phyloP scores from a whole-genome alignment of 2,113 vertebrate species.

The Podiceps cristatus region DNA sequence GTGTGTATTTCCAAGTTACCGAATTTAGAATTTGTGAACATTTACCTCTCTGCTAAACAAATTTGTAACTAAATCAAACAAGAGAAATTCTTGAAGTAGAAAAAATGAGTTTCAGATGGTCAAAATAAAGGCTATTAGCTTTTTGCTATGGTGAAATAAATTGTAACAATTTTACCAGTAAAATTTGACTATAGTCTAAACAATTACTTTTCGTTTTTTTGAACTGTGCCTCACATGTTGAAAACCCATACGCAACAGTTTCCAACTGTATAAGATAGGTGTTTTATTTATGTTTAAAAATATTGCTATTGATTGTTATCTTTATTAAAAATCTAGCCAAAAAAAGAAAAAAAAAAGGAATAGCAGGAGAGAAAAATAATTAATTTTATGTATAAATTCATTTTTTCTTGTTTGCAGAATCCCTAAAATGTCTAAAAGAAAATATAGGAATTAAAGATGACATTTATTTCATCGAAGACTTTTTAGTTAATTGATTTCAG shows the following conservation, averaged over 20 bases:
- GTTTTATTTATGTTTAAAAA: background rate
- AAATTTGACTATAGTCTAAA: background rate
- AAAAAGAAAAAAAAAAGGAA: background rate
- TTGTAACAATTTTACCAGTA: background rate
- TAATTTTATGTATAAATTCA: background rate
- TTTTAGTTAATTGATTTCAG: background rate
- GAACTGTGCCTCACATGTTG: background rate
- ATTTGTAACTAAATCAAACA: background rate
- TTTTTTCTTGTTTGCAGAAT: background rate
- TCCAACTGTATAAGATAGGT: background rate
- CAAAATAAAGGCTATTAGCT: background rate
- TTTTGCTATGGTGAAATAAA: background rate
- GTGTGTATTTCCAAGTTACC: accelerated
- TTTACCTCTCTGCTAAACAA: background rate
- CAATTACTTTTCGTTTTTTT: background rate
- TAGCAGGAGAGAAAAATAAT: background rate
- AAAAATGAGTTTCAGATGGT: background rate
- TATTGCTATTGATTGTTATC: background rate
- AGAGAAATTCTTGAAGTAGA: background rate
- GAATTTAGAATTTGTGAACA: background rate
- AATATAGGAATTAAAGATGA: background rate
- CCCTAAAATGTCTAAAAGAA: background rate
- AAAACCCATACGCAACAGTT: background rate
- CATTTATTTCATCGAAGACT: background rate
- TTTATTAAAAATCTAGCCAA: background rate